Evolutionary conservation across 2,888 invertebrate species (phyloP), one percentile per base, ranked within the genome.

Genomic region (Erebia palarica): DNA sequence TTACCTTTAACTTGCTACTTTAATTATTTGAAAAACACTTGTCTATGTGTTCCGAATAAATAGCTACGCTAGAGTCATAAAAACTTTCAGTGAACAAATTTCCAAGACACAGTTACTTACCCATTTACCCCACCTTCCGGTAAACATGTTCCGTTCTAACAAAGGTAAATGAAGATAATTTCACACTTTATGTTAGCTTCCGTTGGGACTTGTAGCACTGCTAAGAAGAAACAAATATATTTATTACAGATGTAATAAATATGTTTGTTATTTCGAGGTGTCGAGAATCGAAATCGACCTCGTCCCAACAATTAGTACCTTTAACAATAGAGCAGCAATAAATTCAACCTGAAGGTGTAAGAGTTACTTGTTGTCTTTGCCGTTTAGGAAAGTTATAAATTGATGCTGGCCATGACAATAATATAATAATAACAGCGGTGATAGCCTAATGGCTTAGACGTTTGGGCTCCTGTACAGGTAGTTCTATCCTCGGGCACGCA

Each of bases 131-230:
- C 53, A 5, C 53, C n/a, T 53, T 53, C 53, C 8, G 9, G 53
- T 53, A 53, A 53, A 53, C 53, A 53, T 16, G 53, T 53, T 53
- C n/a, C 9, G 53, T 7, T 16, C 53, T 53, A 53, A 53, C 16
- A 53, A 53, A 53, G 53, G 53, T 16, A 53, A 36, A 53, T 53
- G 53, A 47, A 13, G 47, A 53, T 53, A 53, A 53, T 53, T 53
- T 53, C 53, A 53, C 53, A 16, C 16, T 53, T 53, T 53, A 53
- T 53, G 53, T 53, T 53, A 53, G 53, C 53, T n/a, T 53, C 16
- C n/a, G 16, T n/a, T 16, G 53, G 53, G 53, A 16, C 53, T 53
- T 53, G 47, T 47, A 47, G 13, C 47, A 47, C 3, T 47, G 16
- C 53, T 16, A 53, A 53, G 53, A 9, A 51, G n/a, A 16, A 1